Base-by-base conservation (phyloP, 1,140 invertebrate species). In the Apis florea region DNA sequence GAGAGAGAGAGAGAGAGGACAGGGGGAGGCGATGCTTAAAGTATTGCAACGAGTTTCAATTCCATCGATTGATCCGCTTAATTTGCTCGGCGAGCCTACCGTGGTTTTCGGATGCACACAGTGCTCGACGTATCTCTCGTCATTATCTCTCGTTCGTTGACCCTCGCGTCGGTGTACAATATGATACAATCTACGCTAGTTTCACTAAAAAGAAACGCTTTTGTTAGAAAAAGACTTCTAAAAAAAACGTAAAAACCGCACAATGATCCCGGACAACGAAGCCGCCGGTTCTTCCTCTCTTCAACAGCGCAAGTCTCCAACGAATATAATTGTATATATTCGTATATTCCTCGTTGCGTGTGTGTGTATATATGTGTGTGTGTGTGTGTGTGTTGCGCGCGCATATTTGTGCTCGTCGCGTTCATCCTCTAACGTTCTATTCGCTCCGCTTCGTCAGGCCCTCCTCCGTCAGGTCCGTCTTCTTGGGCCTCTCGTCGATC, bases 131-230 rank as follows among this genome's bases (percentile, higher is more conserved):
- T 63, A 49, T 76, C 73, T 40, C n/a, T n/a, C n/a, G n/a, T n/a
- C 54, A 3, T 5, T 17, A 24, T 68, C 17, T 47, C 15, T 69
- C 21, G 56, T 31, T 31, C 56, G 31, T 61, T 40, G 76, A 31
- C 24, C 40, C 31, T 77, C 79, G 51, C 61, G 58, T 6, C 75
- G 58, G 24, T 17, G 76, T 63, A 68, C 63, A 40, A 74, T 87
- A 87, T 85, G 49, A 71, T 84, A 89, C 85, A 83, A 79, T 82
- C 80, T 85, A 85, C 49, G 78, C 83, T 89, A 86, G 82, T 87
- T 85, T 82, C 26, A 76, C 64, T 71, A 87, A 85, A 70, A 66
- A 40, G 31, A 80, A 89, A 89, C 85, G 80, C 72, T 83, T 40
- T 53, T 26, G 63, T 88, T 81, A 82, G 80, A 82, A 89, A 85